Base-by-base conservation (phyloP, 2,113 vertebrate species). In the Brachyistius frenatus region DNA sequence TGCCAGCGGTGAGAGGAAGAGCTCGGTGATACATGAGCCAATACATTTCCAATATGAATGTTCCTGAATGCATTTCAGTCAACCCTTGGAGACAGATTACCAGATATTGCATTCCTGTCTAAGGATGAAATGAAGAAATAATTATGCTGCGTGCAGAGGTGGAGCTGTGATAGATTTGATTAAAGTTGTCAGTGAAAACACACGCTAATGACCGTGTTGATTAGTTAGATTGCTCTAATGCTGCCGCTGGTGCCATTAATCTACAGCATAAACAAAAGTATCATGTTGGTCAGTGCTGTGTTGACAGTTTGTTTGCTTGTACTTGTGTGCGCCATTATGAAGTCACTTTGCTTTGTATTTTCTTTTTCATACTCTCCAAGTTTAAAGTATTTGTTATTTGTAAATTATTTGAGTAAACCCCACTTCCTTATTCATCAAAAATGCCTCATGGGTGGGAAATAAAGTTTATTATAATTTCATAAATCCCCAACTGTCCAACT, bases 201-300 rank as follows among this genome's bases (percentile, higher is more conserved):
- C 86, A 79, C 77, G 60, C 91, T 94, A 94, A 94, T 94, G 91
- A 92, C 86, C 69, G 8, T 88, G 91, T 90, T 93, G 93, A 94
- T 94, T 93, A 93, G 93, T 92, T 89, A 70, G 85, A 93, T 84
- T 81, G 86, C 88, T 87, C 86, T 91, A 90, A 89, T 90, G 85
- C 77, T 15, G 79, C 66, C 52, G 66, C 64, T 8, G 72, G 49
- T 64, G 78, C 80, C 85, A 90, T 94, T 91, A 93, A 94, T 94
- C 88, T 91, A 44, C 50, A 8, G 70, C 78, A 89, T 84, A 85
- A 91, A 90, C 88, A 91, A 87, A 89, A 83, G 78, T 73, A 73
- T 70, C 3, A 53, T 65, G 75, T 64, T 82, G 82, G 76, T 73
- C 80, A 44, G 65, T 80, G 86, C 83, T 71, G 77, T 30, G 68